Conservation (phyloP, 2,888 invertebrate species). For the Drosophila atroscutellata region DNA sequence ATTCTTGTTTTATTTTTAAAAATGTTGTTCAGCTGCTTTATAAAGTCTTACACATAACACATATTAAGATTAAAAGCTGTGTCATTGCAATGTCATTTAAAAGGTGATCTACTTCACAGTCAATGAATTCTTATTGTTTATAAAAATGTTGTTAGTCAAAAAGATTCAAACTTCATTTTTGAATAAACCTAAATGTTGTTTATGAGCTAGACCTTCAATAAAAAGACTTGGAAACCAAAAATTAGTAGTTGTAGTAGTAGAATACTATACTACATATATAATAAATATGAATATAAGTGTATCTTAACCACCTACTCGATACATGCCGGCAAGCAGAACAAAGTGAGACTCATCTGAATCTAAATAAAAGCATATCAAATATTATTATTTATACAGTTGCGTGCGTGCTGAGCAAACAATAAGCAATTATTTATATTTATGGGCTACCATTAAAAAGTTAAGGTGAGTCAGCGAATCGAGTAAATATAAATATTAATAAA, state of each 20-base stretch:
- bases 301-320: not conserved
- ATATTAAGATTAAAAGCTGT: not conserved
- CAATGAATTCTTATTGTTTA: not conserved
- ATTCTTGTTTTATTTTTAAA: not conserved
- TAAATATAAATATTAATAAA: not conserved
- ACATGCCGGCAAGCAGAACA: not conserved
- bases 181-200: not conserved
- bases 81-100: not conserved
- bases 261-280: not conserved
- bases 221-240: not conserved
- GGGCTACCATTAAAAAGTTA: not conserved
- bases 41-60: not conserved
- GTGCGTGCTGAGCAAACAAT: constrained; percentile 2
- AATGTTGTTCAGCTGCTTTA: not conserved
- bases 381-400: constrained; percentile 37
- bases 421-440: constrained; percentile 5
- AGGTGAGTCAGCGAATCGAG: not conserved
- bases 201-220: not conserved
- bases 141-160: not conserved
- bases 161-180: not conserved
- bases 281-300: not conserved
- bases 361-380: not conserved
- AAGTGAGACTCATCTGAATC: not conserved
- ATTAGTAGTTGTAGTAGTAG: not conserved
- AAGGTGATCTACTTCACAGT: not conserved